These are phyloP conservation scores for Ctenochaetus hawaiiensis DNA, from an alignment of 2,797 vertebrate species.

Conservation along the genomic window DNA sequence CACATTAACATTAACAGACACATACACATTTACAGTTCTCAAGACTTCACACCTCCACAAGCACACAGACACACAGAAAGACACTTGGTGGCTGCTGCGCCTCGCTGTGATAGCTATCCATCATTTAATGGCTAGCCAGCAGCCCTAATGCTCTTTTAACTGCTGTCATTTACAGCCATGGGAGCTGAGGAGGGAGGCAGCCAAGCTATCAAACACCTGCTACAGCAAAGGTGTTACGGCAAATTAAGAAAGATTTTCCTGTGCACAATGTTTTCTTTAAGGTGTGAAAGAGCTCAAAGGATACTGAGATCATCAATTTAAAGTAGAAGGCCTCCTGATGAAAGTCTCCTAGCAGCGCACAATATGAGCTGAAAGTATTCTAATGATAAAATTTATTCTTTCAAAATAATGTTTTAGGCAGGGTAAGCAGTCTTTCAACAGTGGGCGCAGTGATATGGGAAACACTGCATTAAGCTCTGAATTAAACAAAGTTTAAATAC, in stretches of 20 bases:
- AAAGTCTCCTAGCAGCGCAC: neutral
- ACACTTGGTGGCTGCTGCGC: constrained; percentile 31
- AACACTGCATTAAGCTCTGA: constrained; percentile 42
- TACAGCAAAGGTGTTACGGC: constrained; percentile 30
- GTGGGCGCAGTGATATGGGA: constrained; percentile 32
- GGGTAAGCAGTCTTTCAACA: constrained; percentile 18
- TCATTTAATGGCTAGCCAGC: constrained; percentile 65
- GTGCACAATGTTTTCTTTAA: constrained; percentile 29
- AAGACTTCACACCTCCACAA: constrained; percentile 46
- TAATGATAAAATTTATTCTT: constrained; percentile 29
- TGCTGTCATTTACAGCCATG: constrained; percentile 72
- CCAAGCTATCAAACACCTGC: constrained; percentile 57
- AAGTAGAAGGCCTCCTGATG: neutral
- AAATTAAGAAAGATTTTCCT: constrained; percentile 50
- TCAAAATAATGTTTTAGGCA: constrained; percentile 8
- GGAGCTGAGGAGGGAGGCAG: constrained; percentile 41
- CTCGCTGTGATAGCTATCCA: constrained; percentile 54
- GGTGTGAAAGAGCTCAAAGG: constrained; percentile 16
- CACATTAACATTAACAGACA: constrained; percentile 42
- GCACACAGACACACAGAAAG: constrained; percentile 28
- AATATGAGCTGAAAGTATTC: constrained; percentile 12
- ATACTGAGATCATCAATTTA: neutral
- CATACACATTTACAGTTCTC: constrained; percentile 21
- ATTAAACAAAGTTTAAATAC: constrained; percentile 48
- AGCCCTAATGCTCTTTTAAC: constrained; percentile 78